These are phyloP conservation scores for Drosophila kepulauana DNA, from an alignment of 1,140 invertebrate species.

Conservation along the genomic window DNA sequence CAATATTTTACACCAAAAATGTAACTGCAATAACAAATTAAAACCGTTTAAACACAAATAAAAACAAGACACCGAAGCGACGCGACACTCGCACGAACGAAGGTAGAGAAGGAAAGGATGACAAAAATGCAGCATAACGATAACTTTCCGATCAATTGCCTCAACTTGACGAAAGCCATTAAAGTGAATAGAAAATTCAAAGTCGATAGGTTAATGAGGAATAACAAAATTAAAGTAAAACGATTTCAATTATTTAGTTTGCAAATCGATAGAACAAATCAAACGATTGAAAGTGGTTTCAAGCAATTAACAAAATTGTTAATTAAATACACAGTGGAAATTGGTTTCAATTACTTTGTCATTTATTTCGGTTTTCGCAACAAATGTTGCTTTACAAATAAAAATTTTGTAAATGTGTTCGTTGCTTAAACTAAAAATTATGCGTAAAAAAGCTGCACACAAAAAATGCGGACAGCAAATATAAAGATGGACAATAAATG, in stretches of 20 bases:
- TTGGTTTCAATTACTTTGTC: background rate
- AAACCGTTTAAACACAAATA: slow-evolving; percentile 20
- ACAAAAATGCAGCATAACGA: slow-evolving; percentile 10
- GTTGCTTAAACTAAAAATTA: slow-evolving; percentile 46
- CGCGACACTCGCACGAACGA: slow-evolving; percentile 16
- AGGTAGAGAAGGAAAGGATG: slow-evolving; percentile 19
- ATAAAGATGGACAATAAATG: slow-evolving; percentile 35
- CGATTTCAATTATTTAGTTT: too few relatives aligned
- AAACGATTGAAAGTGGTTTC: too few relatives aligned
- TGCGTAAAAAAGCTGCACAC: slow-evolving; percentile 44
- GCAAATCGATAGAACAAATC: too few relatives aligned
- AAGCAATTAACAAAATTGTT: background rate
- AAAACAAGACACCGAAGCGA: slow-evolving; percentile 10
- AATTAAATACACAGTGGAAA: background rate
- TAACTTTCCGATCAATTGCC: slow-evolving; percentile 19
- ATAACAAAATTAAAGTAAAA: background rate
- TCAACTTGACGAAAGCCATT: slow-evolving; percentile 12
- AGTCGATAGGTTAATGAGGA: background rate
- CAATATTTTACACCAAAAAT: slow-evolving; percentile 9
- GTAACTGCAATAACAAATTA: slow-evolving; percentile 26
- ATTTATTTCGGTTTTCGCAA: slow-evolving; percentile 61
- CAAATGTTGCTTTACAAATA: slow-evolving; percentile 59
- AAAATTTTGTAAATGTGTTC: slow-evolving; percentile 59
- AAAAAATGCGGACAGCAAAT: slow-evolving; percentile 5
- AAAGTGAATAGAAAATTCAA: background rate